A percentile compares a stretch with the other conserved stretches of the same genome.
phyloP scores from a whole-genome alignment of 2,888 invertebrate species.

The Hecatera dysodea region DNA sequence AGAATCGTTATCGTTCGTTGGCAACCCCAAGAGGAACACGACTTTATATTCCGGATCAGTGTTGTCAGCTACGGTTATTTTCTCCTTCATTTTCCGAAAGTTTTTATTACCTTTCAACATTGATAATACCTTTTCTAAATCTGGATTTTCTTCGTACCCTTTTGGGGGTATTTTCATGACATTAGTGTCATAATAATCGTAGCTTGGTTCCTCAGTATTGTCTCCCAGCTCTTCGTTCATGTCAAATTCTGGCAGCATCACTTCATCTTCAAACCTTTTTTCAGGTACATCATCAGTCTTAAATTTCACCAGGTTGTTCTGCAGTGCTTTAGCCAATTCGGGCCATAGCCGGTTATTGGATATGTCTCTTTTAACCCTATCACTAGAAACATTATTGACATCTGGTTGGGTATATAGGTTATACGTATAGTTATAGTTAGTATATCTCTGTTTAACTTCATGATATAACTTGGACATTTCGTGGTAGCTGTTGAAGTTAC shows the following conservation, averaged over 20 bases:
- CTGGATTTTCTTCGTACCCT: slow-evolving; percentile 73
- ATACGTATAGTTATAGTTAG: slow-evolving; percentile 82
- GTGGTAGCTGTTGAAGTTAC: slow-evolving; percentile 84
- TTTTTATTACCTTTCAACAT: slow-evolving; percentile 75
- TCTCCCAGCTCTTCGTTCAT: slow-evolving; percentile 85
- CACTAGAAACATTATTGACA: slow-evolving; percentile 61
- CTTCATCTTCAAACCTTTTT: slow-evolving; percentile 80
- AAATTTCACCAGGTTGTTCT: slow-evolving; percentile 72
- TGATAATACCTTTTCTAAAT: slow-evolving; percentile 77
- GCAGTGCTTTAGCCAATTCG: slow-evolving; percentile 81
- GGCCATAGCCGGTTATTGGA: slow-evolving; percentile 79
- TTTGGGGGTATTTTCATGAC: too few species aligned
- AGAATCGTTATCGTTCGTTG: slow-evolving; percentile 89
- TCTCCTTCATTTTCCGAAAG: slow-evolving; percentile 69
- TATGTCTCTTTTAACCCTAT: slow-evolving; percentile 76
- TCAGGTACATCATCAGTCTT: slow-evolving; percentile 78
- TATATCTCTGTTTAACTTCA: slow-evolving; percentile 77
- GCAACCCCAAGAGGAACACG: slow-evolving; percentile 91
- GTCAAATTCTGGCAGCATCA: slow-evolving; percentile 83
- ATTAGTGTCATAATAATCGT: slow-evolving; percentile 73
- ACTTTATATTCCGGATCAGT: slow-evolving; percentile 79
- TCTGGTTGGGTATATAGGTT: slow-evolving; percentile 74
- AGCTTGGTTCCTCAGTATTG: slow-evolving; percentile 69
- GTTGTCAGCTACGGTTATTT: slow-evolving; percentile 54
- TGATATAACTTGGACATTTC: slow-evolving; percentile 76